phyloP scores from a whole-genome alignment of 2,797 vertebrate species.

The Halcyon chelicuti region DNA sequence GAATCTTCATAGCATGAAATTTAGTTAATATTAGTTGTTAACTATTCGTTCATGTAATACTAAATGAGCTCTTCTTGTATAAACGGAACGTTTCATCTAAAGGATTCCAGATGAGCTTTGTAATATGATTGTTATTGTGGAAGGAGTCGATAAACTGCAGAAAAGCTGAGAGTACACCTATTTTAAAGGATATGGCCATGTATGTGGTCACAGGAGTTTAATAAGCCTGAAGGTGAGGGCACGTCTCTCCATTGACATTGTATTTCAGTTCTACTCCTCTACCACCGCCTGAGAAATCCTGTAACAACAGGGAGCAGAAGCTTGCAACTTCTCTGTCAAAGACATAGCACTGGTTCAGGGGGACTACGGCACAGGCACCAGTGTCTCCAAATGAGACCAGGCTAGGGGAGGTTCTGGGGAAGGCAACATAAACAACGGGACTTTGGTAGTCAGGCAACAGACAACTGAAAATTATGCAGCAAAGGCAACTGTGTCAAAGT shows the following conservation, averaged over 20 bases:
- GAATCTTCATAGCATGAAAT: not conserved
- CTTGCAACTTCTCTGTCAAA: not conserved
- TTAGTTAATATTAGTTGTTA: not conserved
- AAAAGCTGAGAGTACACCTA: not conserved
- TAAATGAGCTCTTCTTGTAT: not conserved
- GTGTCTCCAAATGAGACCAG: rapidly evolving
- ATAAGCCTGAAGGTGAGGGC: not conserved
- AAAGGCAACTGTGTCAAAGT: not conserved
- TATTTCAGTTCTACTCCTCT: not conserved
- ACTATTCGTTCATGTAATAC: not conserved
- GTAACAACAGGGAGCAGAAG: not conserved
- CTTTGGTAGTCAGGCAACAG: not conserved
- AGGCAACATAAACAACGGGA: not conserved
- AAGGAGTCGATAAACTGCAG: not conserved
- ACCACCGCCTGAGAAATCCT: not conserved
- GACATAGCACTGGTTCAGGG: not conserved
- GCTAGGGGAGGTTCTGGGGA: not conserved
- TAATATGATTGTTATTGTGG: not conserved
- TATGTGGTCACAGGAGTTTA: not conserved
- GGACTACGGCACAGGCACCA: not conserved
- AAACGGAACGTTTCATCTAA: not conserved
- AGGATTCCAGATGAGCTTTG: not conserved
- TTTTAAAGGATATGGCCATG: not conserved
- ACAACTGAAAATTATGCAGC: not conserved
- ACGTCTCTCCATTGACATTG: not conserved